Evolutionary conservation across 2,797 vertebrate species (phyloP), one percentile per base, ranked within the genome.

Genomic region (Onychomys leucogaster): DNA sequence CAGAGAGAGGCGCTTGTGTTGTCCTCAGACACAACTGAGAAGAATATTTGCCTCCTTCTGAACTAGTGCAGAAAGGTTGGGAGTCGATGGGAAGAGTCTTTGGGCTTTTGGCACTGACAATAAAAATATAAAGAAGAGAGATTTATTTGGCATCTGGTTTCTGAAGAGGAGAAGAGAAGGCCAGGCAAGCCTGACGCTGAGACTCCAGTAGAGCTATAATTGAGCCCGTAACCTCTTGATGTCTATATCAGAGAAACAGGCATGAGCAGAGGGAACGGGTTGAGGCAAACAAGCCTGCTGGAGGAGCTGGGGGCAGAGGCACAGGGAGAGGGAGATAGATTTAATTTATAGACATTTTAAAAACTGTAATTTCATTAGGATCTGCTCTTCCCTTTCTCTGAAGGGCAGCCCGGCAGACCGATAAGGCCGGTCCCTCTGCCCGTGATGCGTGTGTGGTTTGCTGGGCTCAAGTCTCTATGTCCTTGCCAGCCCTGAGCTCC

Each of bases 171-270:
- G 57, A 95, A 84, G 98, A 96, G 96, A 97, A 95, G 91, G 97
- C 98, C 92, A 93, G 98, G 98, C 91, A 91, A 98, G 98, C 94
- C 63, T 96, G 97, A 94, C 67, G 98, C 98, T 91, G 94, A 97
- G 98, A 96, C 98, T 98, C 97, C 96, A 96, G 96, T 96, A 87
- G 97, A 96, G 94, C 97, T 98, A 97, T 98, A 98, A 98, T 98
- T 98, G 98, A 98, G 98, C 98, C 97, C 86, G 98, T 98, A 98
- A 98, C 97, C 98, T 98, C 97, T 97, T 98, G 98, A 98, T 98
- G 98, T 99, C 98, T 98, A 97, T 98, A 98, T 98, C 98, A 98
- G 98, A 98, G 97, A 98, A 98, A 57, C 97, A 97, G 98, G 98
- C 96, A 63, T 89, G 97, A 96, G 98, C 97, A 91, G 97, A 98